Conservation (phyloP, 2,888 invertebrate species). For the Eledona agricola region DNA sequence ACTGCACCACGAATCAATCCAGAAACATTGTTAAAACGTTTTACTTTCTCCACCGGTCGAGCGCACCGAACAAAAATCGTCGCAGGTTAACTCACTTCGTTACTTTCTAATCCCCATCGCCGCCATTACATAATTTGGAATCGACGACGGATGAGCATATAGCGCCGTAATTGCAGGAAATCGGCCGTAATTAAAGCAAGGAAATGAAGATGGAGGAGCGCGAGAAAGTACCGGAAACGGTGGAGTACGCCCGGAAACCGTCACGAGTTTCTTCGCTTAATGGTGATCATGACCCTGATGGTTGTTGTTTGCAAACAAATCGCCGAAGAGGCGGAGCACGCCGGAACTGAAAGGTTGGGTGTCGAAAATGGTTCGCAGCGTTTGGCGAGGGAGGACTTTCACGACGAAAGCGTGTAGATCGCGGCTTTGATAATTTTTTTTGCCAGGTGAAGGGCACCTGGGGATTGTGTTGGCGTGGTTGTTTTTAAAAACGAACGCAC, state of each 20-base stretch:
- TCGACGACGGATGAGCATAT: constrained; percentile 9
- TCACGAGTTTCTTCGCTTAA: constrained; percentile 16
- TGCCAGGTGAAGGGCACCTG: too few species aligned
- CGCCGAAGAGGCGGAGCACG: not conserved
- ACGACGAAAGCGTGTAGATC: too few species aligned
- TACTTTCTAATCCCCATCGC: constrained; percentile 35
- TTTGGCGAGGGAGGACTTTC: not conserved
- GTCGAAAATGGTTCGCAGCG: not conserved
- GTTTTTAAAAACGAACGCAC: too few species aligned
- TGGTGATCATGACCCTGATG: constrained; percentile 34
- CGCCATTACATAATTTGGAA: constrained; percentile 23
- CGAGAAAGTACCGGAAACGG: constrained; percentile 29
- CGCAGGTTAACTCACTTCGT: constrained; percentile 22
- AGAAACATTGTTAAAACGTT: constrained; percentile 31
- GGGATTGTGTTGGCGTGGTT: too few species aligned
- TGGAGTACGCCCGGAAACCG: constrained; percentile 29
- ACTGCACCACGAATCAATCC: constrained; percentile 19
- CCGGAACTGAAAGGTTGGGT: not conserved
- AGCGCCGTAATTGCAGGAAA: constrained; percentile 23
- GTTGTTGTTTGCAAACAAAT: constrained; percentile 16
- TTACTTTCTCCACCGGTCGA: constrained; percentile 30
- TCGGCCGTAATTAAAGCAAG: constrained; percentile 5
- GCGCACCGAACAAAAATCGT: constrained; percentile 29
- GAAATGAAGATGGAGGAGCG: constrained; percentile 12
- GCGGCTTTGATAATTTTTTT: too few species aligned